phyloP scores from a whole-genome alignment of 1,140 invertebrate genomes.

The Daktulosphaira vitifoliae region DNA sequence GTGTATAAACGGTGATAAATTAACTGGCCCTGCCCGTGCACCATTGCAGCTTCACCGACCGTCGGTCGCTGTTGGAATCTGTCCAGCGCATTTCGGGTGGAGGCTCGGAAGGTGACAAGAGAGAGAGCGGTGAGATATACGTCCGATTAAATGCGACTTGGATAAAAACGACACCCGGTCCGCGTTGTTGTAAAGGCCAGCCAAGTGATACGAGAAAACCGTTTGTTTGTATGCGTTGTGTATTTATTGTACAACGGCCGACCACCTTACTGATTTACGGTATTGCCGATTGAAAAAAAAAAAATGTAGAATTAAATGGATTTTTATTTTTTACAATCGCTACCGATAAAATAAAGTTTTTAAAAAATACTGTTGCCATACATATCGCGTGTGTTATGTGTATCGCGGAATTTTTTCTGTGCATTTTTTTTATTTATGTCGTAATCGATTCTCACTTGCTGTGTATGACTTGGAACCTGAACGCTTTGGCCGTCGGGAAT shows the following conservation, averaged over 20 bases:
- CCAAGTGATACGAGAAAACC: no score
- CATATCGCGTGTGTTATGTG: no score
- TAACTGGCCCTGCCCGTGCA: background rate
- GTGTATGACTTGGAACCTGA: no score
- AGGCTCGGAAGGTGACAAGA: background rate
- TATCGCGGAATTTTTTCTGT: no score
- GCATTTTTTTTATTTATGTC: background rate
- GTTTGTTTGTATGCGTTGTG: background rate
- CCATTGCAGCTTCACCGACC: slow-evolving; percentile 6
- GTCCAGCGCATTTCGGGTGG: slow-evolving; percentile 15
- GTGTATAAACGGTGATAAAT: slow-evolving; percentile 24
- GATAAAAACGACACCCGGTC: slow-evolving; percentile 25
- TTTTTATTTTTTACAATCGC: slow-evolving; percentile 15
- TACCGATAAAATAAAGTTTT: background rate
- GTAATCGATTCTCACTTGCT: background rate
- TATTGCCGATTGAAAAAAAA: slow-evolving; percentile 27
- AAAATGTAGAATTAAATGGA: background rate
- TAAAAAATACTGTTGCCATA: background rate
- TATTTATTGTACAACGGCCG: slow-evolving; percentile 17
- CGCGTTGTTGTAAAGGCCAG: background rate
- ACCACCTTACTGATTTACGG: slow-evolving; percentile 28
- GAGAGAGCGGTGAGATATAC: no score
- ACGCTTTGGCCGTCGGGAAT: no score
- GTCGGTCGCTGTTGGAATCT: slow-evolving; percentile 29
- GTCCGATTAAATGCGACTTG: slow-evolving; percentile 2